These are phyloP conservation scores for Paramormyrops hopkinsi DNA, from an alignment of 2,797 vertebrate species.

Conservation along the genomic window DNA sequence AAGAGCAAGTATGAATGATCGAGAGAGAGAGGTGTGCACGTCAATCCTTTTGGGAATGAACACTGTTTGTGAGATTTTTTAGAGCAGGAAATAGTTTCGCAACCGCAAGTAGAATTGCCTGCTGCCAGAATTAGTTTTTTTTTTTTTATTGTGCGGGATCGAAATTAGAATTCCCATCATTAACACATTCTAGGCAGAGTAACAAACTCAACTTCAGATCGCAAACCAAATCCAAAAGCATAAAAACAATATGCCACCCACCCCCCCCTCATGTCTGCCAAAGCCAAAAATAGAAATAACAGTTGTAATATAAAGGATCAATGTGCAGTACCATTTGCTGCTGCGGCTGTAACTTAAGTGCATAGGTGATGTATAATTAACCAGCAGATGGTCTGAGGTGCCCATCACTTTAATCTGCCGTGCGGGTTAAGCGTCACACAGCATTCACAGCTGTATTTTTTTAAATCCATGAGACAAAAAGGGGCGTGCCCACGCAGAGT, in stretches of 20 bases:
- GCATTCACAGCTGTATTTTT: background rate
- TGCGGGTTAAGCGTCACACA: background rate
- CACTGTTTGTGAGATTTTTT: background rate
- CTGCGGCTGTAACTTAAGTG: constrained; percentile 50
- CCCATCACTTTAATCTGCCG: background rate
- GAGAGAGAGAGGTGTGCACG: background rate
- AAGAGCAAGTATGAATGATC: constrained; percentile 14
- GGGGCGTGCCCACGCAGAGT: background rate
- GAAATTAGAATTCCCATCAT: background rate
- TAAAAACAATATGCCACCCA: background rate
- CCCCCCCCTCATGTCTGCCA: background rate
- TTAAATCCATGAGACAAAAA: background rate
- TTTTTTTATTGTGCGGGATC: background rate
- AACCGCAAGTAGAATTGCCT: background rate
- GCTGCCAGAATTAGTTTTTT: background rate
- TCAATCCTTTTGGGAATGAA: background rate
- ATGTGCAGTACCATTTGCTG: background rate
- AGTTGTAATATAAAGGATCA: background rate
- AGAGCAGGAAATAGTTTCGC: background rate
- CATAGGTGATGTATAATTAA: constrained; percentile 30
- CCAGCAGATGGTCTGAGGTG: background rate
- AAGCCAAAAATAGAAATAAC: constrained; percentile 1
- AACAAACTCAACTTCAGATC: background rate
- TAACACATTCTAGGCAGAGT: background rate
- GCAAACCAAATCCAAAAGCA: background rate